Conservation (phyloP, 2,888 invertebrate genomes). For the Lissonota sp. region DNA sequence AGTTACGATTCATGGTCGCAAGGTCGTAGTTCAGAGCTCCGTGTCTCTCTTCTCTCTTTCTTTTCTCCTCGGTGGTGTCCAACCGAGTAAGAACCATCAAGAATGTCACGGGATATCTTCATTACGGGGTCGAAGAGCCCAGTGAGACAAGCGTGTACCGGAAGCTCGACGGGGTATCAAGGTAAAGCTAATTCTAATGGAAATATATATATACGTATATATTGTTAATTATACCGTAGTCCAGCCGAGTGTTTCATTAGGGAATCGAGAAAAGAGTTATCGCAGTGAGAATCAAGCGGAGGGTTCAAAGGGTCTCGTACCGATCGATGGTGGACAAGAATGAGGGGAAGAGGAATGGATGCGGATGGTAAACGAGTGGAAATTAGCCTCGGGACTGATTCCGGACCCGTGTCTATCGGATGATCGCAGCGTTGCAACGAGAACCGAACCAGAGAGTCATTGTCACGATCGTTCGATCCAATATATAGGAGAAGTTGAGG, state of each 20-base stretch:
- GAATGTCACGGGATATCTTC: conserved; percentile 18
- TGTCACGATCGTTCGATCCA: conserved; percentile 60
- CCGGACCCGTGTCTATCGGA: conserved; percentile 37
- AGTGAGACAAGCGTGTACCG: background rate
- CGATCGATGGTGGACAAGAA: conserved; percentile 27
- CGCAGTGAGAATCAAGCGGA: too few species aligned
- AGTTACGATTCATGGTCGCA: conserved; percentile 60
- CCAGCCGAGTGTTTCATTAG: conserved; percentile 16
- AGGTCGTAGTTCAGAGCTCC: conserved; percentile 59
- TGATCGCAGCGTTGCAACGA: conserved; percentile 46
- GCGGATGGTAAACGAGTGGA: conserved; percentile 29
- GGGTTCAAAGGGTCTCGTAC: background rate
- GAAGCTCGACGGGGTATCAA: background rate
- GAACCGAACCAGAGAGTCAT: conserved; percentile 58
- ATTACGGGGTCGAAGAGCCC: conserved; percentile 14
- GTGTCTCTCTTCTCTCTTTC: background rate
- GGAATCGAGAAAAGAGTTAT: conserved; percentile 15
- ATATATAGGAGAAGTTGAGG: background rate
- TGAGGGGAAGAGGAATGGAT: conserved; percentile 10
- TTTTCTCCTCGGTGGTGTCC: background rate
- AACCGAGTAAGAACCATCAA: background rate
- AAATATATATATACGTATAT: background rate
- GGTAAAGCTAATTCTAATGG: background rate
- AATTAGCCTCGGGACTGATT: conserved; percentile 51
- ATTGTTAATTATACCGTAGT: conserved; percentile 31